These are phyloP conservation scores for Perca schrenkii DNA, from an alignment of 2,113 vertebrate genomes.

Conservation along the genomic window DNA sequence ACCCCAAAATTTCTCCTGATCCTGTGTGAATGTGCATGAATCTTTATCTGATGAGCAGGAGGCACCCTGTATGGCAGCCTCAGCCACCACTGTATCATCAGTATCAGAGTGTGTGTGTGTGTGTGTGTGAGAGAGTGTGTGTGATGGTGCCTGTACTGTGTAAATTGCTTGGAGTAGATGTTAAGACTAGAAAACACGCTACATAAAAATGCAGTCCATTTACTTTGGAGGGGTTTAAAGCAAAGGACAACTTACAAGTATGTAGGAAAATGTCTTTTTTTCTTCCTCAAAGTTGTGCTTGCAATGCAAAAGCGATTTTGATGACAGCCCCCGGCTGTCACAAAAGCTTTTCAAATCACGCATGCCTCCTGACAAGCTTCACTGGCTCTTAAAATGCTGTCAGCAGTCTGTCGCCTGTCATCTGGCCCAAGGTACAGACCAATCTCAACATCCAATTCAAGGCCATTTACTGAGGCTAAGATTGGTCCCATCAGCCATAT, in stretches of 20 bases:
- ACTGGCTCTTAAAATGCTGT: slow-evolving; percentile 47
- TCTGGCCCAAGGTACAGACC: slow-evolving; percentile 36
- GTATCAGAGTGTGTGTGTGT: no score
- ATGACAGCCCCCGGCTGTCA: slow-evolving; percentile 10
- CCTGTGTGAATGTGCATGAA: no score
- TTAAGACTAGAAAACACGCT: no score
- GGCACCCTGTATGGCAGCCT: no score
- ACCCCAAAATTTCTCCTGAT: no score
- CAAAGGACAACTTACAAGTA: background rate
- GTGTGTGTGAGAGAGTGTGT: no score
- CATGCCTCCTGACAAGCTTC: slow-evolving; percentile 43
- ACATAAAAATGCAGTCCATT: no score
- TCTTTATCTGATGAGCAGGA: no score
- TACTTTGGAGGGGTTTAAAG: background rate
- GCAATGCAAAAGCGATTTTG: slow-evolving; percentile 10
- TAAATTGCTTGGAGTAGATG: no score
- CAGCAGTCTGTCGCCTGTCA: slow-evolving; percentile 60
- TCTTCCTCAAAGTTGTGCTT: slow-evolving; percentile 14
- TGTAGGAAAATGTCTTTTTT: background rate
- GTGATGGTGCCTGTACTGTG: no score
- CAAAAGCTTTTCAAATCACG: slow-evolving; percentile 33
- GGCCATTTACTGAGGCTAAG: slow-evolving; percentile 36
- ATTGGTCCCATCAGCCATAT: slow-evolving; percentile 45
- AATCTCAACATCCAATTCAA: slow-evolving; percentile 47
- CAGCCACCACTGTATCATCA: no score